A percentile compares a stretch with the other conserved stretches of the same genome.
Conservation (phyloP, 2,888 invertebrate species). For the Xylota sylvarum region DNA sequence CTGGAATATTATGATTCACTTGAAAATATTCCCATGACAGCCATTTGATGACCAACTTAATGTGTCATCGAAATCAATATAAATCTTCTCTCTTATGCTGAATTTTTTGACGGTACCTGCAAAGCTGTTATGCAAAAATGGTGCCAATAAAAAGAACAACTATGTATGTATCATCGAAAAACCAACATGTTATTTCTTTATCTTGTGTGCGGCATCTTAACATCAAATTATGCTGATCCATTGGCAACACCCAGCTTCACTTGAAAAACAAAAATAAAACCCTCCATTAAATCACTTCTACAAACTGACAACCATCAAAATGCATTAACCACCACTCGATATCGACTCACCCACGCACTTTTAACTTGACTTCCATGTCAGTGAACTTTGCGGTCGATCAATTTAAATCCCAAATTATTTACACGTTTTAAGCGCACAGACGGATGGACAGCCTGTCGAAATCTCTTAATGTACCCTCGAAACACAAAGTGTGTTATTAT, state of each 20-base stretch:
- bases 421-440: conserved; percentile 7
- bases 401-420: conserved; percentile 34
- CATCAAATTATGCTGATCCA: not conserved
- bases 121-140: not conserved
- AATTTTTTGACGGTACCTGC: not conserved
- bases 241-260: conserved; percentile 19
- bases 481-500: conserved; percentile 17
- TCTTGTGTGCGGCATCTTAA: not conserved
- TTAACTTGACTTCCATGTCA: conserved; percentile 30
- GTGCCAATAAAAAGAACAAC: not conserved
- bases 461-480: conserved; percentile 19
- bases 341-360: conserved; percentile 26
- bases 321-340: conserved; percentile 11
- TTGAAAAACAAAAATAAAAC: not conserved
- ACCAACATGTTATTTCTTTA: not conserved
- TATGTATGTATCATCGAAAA: not conserved
- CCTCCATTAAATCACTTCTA: conserved; percentile 3
- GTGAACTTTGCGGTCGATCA: conserved; percentile 48
- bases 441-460: conserved; percentile 15
- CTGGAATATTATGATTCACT: not conserved
- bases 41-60: not conserved
- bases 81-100: not conserved
- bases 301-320: conserved; percentile 15
- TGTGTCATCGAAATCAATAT: not conserved
- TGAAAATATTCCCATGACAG: not conserved